These are phyloP conservation scores for Leptopilina drosophilae DNA, from an alignment of 2,888 invertebrate genomes.

Conservation along the genomic window DNA sequence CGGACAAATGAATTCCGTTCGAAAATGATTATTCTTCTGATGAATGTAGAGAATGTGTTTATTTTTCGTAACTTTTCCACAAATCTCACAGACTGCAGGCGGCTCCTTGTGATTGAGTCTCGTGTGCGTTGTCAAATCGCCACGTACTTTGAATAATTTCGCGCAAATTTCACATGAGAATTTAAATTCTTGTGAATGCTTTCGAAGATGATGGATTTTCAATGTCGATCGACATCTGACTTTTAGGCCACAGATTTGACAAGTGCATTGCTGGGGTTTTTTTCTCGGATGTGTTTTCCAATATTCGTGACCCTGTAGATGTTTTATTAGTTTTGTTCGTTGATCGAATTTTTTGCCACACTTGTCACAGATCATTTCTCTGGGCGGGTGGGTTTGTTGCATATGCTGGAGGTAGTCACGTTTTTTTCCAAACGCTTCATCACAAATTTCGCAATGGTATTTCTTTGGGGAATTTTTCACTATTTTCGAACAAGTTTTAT, in stretches of 20 bases:
- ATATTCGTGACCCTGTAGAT: too few species aligned
- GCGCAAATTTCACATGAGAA: conserved; percentile 58
- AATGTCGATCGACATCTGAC: conserved; percentile 64
- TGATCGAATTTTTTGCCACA: too few species aligned
- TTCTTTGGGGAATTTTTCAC: too few species aligned
- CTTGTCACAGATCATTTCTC: too few species aligned
- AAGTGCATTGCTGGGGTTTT: conserved; percentile 42
- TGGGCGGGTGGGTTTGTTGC: too few species aligned
- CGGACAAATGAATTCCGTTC: conserved; percentile 67
- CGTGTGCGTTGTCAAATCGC: conserved; percentile 59
- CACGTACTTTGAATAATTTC: conserved; percentile 54
- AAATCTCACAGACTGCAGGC: conserved; percentile 55
- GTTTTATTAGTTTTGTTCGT: too few species aligned
- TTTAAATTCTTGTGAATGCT: conserved; percentile 60
- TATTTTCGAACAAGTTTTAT: too few species aligned
- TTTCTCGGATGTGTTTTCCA: not conserved
- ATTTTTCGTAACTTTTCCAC: conserved; percentile 58
- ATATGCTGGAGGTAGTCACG: too few species aligned
- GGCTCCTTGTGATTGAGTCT: conserved; percentile 48
- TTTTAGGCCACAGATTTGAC: conserved; percentile 63
- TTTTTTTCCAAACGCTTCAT: too few species aligned
- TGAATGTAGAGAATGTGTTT: conserved; percentile 63
- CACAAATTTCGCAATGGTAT: too few species aligned
- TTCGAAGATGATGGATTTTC: conserved; percentile 69
- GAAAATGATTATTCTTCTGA: conserved; percentile 70